Evolutionary conservation across 2,113 vertebrate species (phyloP), one percentile per base, ranked within the genome.

Genomic region (Formicarius rufipectus): DNA sequence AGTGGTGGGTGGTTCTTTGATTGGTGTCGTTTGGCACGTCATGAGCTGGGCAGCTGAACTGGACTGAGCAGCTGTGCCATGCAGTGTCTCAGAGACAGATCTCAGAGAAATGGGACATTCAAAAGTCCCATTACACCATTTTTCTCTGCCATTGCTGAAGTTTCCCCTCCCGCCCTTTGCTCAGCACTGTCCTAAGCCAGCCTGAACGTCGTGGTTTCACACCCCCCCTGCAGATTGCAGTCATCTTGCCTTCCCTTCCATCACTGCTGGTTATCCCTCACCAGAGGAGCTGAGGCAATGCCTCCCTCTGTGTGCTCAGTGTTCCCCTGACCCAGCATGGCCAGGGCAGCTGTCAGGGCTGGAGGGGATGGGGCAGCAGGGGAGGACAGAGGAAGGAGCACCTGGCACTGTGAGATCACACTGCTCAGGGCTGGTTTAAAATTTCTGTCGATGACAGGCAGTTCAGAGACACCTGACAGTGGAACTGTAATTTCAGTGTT

Each of bases 201-300:
- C 25, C 55, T 1, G 2, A 71, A 58, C 25, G 25, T 33, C 3
- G 1, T 8, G 8, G 24, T 66, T 80, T 78, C 22, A 44, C 45
- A 67, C 30, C 55, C n/a, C 25, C 39, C 42, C 78, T 63, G 7
- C 47, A 53, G 47, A 44, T 24, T 59, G 28, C 15, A 10, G 39
- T 68, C 71, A 24, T 73, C 53, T 66, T 6, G 2, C 62, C 37
- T 88, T 95, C 88, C 67, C 60, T 64, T 53, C 33, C 63, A 56
- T 49, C 37, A 2, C 37, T 72, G 3, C 37, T 72, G 0, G 0
- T 55, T 58, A 37, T 12, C 4, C 17, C 15, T 16, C 12, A 31
- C 27, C 30, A 2, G 39, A 64, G 56, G 25, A 79, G 66, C 62
- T 82, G 74, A 87, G 82, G 90, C 84, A 82, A 33, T 71, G 37